A percentile compares a stretch with the other conserved stretches of the same genome.
phyloP scores from a whole-genome alignment of 2,888 invertebrate species.

The Dryadula phaetusa region DNA sequence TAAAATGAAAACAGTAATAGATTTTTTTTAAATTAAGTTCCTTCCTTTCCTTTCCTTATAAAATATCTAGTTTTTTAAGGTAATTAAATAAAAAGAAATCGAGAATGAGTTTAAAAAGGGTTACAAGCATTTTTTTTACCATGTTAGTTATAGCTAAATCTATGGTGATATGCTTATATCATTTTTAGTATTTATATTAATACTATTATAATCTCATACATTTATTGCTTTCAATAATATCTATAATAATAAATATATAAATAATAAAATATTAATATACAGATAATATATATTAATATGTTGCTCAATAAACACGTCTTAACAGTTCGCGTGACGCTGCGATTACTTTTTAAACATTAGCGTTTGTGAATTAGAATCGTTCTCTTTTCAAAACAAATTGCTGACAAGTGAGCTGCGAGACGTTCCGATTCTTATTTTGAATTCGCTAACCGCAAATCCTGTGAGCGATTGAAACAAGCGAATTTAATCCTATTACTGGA shows the following conservation, averaged over 20 bases:
- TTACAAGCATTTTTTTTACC: too few species aligned
- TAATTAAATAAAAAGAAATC: too few species aligned
- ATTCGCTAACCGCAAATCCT: constrained; percentile 62
- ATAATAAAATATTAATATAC: background rate
- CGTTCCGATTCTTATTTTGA: constrained; percentile 76
- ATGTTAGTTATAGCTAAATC: too few species aligned
- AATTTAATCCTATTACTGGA: constrained; percentile 46
- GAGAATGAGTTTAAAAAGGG: too few species aligned
- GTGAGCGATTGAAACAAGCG: background rate
- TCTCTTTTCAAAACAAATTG: constrained; percentile 84
- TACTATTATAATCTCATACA: too few species aligned
- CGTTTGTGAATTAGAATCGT: constrained; percentile 82
- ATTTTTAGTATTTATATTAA: too few species aligned
- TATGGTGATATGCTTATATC: too few species aligned
- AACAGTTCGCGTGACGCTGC: constrained; percentile 75
- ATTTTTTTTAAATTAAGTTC: too few species aligned
- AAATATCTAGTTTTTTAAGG: too few species aligned
- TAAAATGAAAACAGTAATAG: too few species aligned
- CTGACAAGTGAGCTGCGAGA: constrained; percentile 73
- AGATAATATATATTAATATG: background rate
- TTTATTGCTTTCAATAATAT: too few species aligned
- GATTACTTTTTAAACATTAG: constrained; percentile 77
- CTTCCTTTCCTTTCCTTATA: too few species aligned
- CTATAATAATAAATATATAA: background rate
- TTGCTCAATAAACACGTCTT: constrained; percentile 49